Evolutionary conservation across 2,113 vertebrate genomes (phyloP).

Genomic region (Paradoxurus hermaphroditus): DNA sequence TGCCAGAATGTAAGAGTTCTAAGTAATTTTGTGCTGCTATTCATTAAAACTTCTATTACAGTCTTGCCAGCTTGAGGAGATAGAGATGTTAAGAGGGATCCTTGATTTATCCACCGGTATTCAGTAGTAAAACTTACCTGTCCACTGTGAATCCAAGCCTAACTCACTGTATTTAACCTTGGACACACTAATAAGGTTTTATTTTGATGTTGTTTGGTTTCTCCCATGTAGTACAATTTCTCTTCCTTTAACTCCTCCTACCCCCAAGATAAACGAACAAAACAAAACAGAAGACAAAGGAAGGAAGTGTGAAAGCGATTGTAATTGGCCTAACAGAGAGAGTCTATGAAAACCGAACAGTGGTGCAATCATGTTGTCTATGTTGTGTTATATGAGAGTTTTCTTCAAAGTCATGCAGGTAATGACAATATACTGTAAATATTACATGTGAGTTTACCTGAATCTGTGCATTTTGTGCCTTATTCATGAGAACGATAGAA

Average conservation of each 20-base stretch:
- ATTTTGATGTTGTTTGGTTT: slow-evolving; percentile 70
- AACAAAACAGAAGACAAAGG: slow-evolving; percentile 1
- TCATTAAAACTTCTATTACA: slow-evolving; percentile 77
- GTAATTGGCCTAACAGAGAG: slow-evolving; percentile 79
- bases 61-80: slow-evolving; percentile 59
- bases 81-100: slow-evolving; percentile 41
- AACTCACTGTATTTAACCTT: slow-evolving; percentile 65
- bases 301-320: not conserved
- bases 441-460: slow-evolving; percentile 95
- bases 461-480: slow-evolving; percentile 99
- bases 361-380: slow-evolving; percentile 88
- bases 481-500: slow-evolving; percentile 92
- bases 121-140: slow-evolving; percentile 69
- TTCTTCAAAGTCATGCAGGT: slow-evolving; percentile 95
- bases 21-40: slow-evolving; percentile 88
- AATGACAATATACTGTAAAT: slow-evolving; percentile 95
- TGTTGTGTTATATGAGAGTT: slow-evolving; percentile 82
- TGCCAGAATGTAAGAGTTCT: slow-evolving; percentile 72
- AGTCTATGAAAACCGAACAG: slow-evolving; percentile 79
- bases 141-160: slow-evolving; percentile 81
- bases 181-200: slow-evolving; percentile 58
- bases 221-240: slow-evolving; percentile 50
- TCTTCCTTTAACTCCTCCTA: slow-evolving; percentile 70
- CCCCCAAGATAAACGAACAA: not conserved
- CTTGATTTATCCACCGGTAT: slow-evolving; percentile 75